Evolutionary conservation across 2,113 vertebrate genomes (phyloP), one percentile per base, ranked within the genome.

Genomic region (Scopus umbretta): DNA sequence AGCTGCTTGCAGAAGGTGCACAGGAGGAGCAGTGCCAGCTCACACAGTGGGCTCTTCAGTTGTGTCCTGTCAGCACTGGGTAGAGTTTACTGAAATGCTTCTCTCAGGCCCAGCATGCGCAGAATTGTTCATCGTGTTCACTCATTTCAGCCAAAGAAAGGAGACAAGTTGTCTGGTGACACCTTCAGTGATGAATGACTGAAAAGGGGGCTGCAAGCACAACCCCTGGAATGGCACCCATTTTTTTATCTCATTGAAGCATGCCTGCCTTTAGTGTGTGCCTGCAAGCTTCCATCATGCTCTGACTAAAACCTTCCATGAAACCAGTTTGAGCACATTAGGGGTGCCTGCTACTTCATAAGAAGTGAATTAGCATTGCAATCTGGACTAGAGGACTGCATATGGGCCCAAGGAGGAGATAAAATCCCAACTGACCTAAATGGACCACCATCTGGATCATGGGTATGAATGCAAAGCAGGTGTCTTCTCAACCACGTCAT

Each of bases 31-130:
- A 32, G 29, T 25, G 40, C 36, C 81, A 85, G 38, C 36, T 87
- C 19, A 40, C 7, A 3, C 7, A 34, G 19, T 6, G 32, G 22
- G 17, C 25, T 79, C 23, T 40, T 67, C 52, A 19, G 47, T 52
- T 0, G 0, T 34, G 45, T 17, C 38, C 45, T 38, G 18, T 75
- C 56, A 25, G 11, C 34, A 59, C 17, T 42, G 3, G 29, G 30
- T 18, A 45, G 25, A 32, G 34, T 26, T 84, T 70, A 67, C 50
- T 36, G 26, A 74, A 87, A 86, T 1, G 2, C 6, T 23, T 38
- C 42, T 66, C 72, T 36, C 65, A 45, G 55, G 17, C 36, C 56
- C 17, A 47, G 29, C 3, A 4, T 23, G 42, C n/a, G 18, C 15
- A 90, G 65, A 43, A 81, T 49, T 58, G 8, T n/a, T 79, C 38